Base-by-base conservation (phyloP, 2,113 vertebrate species). In the Cebus imitator region DNA sequence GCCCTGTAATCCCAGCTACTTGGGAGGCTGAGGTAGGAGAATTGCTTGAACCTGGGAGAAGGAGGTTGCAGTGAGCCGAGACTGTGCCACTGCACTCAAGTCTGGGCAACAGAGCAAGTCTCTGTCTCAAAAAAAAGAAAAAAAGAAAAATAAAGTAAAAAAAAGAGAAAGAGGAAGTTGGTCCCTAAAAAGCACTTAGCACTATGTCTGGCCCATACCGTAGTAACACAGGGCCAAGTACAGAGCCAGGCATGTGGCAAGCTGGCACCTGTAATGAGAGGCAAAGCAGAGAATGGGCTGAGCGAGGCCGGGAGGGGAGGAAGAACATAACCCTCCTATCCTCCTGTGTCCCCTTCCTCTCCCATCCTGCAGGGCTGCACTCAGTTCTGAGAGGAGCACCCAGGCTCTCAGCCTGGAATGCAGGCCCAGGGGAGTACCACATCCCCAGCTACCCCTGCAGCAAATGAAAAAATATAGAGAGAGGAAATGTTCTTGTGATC, bases 391-490 rank as follows among this genome's bases (percentile, higher is more conserved):
- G 35, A 83, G 94, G 52, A 86, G 95, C 91, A 97, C 91, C 97
- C 96, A 97, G 94, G 84, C 87, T 58, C 35, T 61, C 18, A 87
- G 96, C 57, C 81, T 30, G 35, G 89, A 64, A 89, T 61, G 70
- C 1, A 3, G 64, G 61, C 96, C 95, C 96, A 81, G n/a, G 95
- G 96, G 96, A 97, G 35, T 23, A 45, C 1, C 64, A 58, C 91
- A 95, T 96, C 96, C 97, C 97, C 92, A 97, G 97, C 96, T 92
- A 93, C 87, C 95, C 90, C 88, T 68, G 10, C 81, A 98, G 97
- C 97, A 98, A 98, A 98, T 98, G 95, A 98, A 98, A 98, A 98
- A 98, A 97, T 97, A 98, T 86, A 98, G 97, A 98, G 97, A 97
- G 82, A 98, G 96, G 97, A 98, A 98, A 96, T 96, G 93, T 97